phyloP scores from a whole-genome alignment of 35 echinoderm and acorn worm genomes.

The Ophiothrix spiculata region DNA sequence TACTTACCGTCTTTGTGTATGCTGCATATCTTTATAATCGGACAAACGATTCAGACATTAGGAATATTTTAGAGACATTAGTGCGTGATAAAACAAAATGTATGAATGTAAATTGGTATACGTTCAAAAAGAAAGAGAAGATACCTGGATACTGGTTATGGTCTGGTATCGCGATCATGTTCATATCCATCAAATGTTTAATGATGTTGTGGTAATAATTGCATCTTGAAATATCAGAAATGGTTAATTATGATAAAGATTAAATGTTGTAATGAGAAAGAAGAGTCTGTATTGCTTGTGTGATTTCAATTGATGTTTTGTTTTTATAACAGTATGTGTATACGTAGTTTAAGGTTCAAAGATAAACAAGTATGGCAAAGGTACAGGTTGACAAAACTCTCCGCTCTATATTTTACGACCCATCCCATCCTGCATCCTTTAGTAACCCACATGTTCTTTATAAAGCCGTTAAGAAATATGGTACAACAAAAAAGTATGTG shows the following conservation, averaged over 20 bases:
- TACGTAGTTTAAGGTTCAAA: neutral
- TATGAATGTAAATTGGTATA: neutral
- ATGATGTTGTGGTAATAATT: too few relatives aligned
- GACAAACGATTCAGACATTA: neutral
- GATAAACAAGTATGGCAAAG: neutral
- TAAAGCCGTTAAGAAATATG: neutral
- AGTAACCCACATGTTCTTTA: neutral
- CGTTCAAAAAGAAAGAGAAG: neutral
- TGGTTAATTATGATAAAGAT: neutral
- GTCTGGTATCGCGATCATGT: too few relatives aligned
- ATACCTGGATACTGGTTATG: neutral
- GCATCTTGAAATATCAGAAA: neutral
- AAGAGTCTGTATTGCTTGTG: neutral
- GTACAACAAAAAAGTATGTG: slow-evolving; percentile 10
- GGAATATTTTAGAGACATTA: neutral
- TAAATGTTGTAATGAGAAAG: neutral
- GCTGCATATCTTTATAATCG: neutral
- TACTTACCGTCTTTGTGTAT: neutral
- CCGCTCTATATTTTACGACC: neutral
- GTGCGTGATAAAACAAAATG: neutral
- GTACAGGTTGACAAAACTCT: neutral
- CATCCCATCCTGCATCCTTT: neutral
- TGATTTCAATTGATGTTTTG: too few relatives aligned
- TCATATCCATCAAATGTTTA: too few relatives aligned
- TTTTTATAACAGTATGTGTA: neutral